Conservation (phyloP, 2,113 vertebrate species). For the Xiphophorus couchianus region DNA sequence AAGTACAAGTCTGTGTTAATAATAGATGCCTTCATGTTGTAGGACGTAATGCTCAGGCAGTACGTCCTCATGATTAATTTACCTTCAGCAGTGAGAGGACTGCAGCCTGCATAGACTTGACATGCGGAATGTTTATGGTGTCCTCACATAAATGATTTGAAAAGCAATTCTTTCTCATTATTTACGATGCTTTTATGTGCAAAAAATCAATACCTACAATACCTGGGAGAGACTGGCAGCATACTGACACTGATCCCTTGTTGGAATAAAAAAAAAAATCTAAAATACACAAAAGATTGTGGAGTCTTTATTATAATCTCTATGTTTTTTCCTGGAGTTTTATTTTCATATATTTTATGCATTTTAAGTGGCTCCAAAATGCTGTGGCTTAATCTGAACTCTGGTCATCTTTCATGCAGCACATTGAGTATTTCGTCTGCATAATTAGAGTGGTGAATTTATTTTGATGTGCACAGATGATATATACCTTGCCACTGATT, state of each 20-base stretch:
- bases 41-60: conserved; percentile 23
- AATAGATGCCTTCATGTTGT: conserved; percentile 33
- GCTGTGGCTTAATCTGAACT: no score
- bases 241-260: background rate
- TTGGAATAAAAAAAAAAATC: no score
- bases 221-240: background rate
- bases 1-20: conserved; percentile 14
- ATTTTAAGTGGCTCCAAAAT: no score
- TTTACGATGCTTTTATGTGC: conserved; percentile 27
- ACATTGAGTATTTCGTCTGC: conserved; percentile 16
- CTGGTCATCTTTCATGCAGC: background rate
- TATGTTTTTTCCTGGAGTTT: background rate
- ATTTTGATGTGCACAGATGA: conserved; percentile 1
- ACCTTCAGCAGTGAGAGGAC: conserved; percentile 32
- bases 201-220: conserved; percentile 7
- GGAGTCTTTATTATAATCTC: background rate
- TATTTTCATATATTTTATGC: background rate
- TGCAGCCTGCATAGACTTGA: conserved; percentile 1
- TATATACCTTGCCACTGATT: background rate
- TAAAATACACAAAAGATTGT: background rate
- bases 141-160: conserved; percentile 46
- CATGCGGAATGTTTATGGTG: conserved; percentile 31
- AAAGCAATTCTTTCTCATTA: conserved; percentile 26
- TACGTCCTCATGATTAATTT: conserved; percentile 49
- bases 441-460: background rate